Conservation (phyloP, 2,113 vertebrate genomes). For the Megaceryle maxima region DNA sequence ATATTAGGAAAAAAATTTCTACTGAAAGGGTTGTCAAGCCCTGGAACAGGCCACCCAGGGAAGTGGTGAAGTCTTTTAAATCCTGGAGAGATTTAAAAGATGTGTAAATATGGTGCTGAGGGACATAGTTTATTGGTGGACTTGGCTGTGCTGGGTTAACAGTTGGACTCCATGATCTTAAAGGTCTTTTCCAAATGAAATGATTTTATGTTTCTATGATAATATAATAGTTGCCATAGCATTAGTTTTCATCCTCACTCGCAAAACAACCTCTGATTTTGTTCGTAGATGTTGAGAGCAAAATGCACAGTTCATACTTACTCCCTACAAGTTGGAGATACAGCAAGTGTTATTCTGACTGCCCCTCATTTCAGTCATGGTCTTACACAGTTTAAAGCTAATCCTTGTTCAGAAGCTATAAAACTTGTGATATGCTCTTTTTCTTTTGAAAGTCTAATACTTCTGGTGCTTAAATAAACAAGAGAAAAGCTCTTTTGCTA, state of each 20-base stretch:
- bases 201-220: background rate
- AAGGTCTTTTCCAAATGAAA: background rate
- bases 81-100: background rate
- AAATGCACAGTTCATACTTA: background rate
- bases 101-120: too few species aligned
- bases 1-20: background rate
- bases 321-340: background rate
- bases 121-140: background rate
- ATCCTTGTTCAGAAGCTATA: background rate
- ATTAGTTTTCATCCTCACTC: background rate
- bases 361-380: background rate
- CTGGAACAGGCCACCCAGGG: background rate
- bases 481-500: slow-evolving; percentile 27
- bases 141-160: background rate
- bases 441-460: background rate
- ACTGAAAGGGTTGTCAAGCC: background rate
- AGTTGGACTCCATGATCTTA: background rate
- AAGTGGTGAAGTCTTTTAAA: background rate
- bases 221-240: background rate
- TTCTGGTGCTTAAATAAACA: slow-evolving; percentile 15
- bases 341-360: background rate
- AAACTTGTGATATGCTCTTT: background rate
- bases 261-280: background rate
- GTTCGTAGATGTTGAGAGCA: background rate
- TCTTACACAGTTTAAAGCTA: background rate